These are phyloP conservation scores for Corticium candelabrum DNA, from an alignment of 37 sponge, comb jelly and placozoan genomes.

Conservation along the genomic window DNA sequence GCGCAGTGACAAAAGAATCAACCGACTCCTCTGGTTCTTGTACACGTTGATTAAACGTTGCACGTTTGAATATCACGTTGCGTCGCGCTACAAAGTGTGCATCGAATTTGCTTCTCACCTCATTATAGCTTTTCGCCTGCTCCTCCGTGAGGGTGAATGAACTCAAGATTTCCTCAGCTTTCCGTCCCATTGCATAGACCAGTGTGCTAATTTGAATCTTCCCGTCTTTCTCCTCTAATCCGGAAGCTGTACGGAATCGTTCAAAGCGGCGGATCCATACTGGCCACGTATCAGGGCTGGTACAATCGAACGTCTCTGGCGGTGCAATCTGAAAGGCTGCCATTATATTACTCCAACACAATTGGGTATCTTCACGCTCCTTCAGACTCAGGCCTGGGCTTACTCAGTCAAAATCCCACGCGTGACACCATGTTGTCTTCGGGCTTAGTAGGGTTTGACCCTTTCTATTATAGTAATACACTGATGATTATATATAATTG, in stretches of 20 bases:
- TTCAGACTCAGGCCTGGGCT: too few relatives aligned
- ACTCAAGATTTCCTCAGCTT: background rate
- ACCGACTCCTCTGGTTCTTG: background rate
- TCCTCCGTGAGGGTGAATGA: background rate
- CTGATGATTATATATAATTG: too few relatives aligned
- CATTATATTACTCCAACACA: too few relatives aligned
- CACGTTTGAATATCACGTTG: too few relatives aligned
- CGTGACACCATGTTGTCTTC: too few relatives aligned
- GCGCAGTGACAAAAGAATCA: background rate
- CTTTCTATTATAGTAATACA: too few relatives aligned
- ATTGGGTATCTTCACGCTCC: too few relatives aligned
- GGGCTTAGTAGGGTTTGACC: too few relatives aligned
- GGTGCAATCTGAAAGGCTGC: background rate
- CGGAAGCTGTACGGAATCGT: background rate
- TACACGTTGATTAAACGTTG: too few relatives aligned
- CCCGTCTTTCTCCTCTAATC: background rate
- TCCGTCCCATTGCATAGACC: background rate
- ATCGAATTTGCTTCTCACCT: background rate
- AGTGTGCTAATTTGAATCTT: background rate
- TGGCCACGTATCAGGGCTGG: background rate
- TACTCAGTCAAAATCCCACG: too few relatives aligned
- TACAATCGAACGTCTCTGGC: background rate
- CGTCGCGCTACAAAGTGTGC: background rate
- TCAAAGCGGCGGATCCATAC: background rate
- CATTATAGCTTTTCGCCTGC: background rate